phyloP scores from a whole-genome alignment of 2,113 vertebrate genomes.

The Vombatus ursinus region DNA sequence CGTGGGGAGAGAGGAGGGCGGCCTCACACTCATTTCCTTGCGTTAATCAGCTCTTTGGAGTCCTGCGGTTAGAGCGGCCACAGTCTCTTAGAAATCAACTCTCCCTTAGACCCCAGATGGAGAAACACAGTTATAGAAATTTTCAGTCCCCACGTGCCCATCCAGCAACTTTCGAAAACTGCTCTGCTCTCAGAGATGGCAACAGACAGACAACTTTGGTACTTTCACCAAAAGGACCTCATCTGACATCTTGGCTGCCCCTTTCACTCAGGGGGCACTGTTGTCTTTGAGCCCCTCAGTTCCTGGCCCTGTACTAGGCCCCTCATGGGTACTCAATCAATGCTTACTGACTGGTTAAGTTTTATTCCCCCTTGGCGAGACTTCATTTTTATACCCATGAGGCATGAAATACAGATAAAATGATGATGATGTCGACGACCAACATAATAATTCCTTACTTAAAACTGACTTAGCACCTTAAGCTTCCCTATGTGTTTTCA shows the following conservation, averaged over 20 bases:
- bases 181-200: too few relatives aligned
- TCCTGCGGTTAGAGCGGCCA: constrained; percentile 25
- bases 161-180: background rate
- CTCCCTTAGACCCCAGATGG: background rate
- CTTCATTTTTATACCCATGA: background rate
- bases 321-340: too few relatives aligned
- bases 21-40: background rate
- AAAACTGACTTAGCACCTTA: background rate
- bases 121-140: constrained; percentile 17
- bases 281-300: too few relatives aligned
- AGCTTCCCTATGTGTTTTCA: background rate
- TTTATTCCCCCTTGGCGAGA: background rate
- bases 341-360: background rate
- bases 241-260: background rate
- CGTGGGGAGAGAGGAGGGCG: background rate
- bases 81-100: background rate
- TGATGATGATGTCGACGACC: background rate
- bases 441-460: too few relatives aligned
- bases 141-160: background rate
- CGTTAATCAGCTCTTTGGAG: constrained; percentile 28
- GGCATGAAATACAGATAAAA: background rate
- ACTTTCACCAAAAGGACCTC: background rate
- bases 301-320: too few relatives aligned
- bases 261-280: too few relatives aligned
- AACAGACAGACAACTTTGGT: background rate